Evolutionary conservation across 37 sponge, comb jelly and placozoan genomes (phyloP).

Genomic region (Crambe crambe): DNA sequence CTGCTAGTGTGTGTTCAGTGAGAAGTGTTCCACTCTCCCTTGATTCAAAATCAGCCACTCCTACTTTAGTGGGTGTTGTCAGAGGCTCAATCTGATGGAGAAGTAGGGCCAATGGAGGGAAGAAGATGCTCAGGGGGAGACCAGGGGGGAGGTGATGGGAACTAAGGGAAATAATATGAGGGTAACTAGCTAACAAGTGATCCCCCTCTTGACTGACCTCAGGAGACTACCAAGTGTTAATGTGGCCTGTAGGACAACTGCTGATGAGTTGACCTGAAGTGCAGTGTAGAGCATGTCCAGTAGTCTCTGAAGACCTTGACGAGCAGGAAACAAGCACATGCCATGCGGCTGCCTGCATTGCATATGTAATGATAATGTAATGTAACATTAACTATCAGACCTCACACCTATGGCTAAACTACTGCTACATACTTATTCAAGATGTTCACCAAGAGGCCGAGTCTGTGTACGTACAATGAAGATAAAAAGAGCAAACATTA

Average conservation of each 20-base stretch:
- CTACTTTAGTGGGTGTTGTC: not conserved
- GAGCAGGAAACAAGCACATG: conserved; percentile 39
- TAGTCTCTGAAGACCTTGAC: conserved; percentile 12
- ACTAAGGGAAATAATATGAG: conserved; percentile 8
- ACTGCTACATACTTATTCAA: conserved; percentile 26
- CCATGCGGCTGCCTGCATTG: conserved; percentile 22
- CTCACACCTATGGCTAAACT: not conserved
- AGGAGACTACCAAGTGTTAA: conserved; percentile 5
- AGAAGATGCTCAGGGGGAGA: conserved; percentile 22
- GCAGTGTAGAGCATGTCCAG: conserved; percentile 19
- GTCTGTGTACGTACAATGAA: conserved; percentile 29
- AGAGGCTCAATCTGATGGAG: conserved; percentile 40
- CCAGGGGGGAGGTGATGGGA: conserved; percentile 47
- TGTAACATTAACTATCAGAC: not conserved
- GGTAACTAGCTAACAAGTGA: not conserved
- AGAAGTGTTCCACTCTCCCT: not conserved
- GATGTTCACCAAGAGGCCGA: conserved; percentile 32
- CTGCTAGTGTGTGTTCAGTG: not conserved
- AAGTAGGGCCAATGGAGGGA: conserved; percentile 46
- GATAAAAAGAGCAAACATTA: not conserved
- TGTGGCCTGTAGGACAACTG: conserved; percentile 15
- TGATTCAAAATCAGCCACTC: not conserved
- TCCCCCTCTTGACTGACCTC: conserved; percentile 1
- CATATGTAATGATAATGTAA: not conserved
- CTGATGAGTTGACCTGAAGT: not conserved